phyloP scores from a whole-genome alignment of 2,113 vertebrate genomes.

The Cyanoderma ruficeps region DNA sequence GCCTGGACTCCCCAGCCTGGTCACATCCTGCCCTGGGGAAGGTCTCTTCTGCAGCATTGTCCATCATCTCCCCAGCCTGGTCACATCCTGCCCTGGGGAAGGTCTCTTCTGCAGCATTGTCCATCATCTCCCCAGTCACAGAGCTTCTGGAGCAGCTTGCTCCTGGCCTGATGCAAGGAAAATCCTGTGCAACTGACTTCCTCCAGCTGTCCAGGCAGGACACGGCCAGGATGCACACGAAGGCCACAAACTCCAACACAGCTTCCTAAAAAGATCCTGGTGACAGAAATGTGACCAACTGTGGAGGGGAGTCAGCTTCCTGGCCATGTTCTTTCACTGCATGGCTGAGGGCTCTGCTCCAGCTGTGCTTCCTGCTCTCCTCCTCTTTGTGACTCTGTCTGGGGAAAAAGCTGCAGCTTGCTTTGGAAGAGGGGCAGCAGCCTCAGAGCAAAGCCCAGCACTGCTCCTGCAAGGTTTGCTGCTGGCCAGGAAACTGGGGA shows the following conservation, averaged over 20 bases:
- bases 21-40: background rate
- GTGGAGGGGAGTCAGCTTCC: background rate
- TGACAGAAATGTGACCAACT: background rate
- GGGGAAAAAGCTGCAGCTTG: background rate
- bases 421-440: background rate
- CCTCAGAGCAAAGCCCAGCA: rapidly evolving
- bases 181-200: background rate
- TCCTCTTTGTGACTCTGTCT: background rate
- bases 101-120: background rate
- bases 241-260: background rate
- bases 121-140: background rate
- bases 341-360: background rate
- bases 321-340: background rate
- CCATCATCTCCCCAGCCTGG: background rate
- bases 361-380: background rate
- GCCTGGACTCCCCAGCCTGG: background rate
- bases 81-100: background rate
- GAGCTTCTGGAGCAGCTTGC: background rate
- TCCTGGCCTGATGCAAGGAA: background rate
- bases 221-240: background rate
- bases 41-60: background rate
- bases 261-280: background rate
- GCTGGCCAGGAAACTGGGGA: background rate
- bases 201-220: background rate
- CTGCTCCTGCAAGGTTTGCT: background rate